Evolutionary conservation across 2,888 invertebrate species (phyloP), one percentile per base, ranked within the genome.

Genomic region (Allygus modestus): DNA sequence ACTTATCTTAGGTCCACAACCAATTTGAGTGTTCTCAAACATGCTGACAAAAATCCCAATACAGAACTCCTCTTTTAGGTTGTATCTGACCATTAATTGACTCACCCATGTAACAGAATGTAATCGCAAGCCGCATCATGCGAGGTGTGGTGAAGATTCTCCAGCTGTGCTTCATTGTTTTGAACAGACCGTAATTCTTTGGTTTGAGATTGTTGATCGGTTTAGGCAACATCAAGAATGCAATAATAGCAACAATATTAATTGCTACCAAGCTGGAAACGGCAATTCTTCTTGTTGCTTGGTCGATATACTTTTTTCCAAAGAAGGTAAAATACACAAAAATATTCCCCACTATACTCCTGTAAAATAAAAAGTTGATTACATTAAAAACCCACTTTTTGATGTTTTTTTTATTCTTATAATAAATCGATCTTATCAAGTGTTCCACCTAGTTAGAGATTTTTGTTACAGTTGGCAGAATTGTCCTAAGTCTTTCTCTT

Each of bases 21-120:
- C n/a, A n/a, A n/a, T n/a, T n/a, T n/a, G n/a, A n/a, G n/a, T n/a
- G n/a, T n/a, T n/a, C n/a, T n/a, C n/a, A n/a, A n/a, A n/a, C n/a
- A n/a, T n/a, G n/a, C n/a, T n/a, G n/a, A n/a, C n/a, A n/a, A n/a
- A n/a, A n/a, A n/a, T n/a, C n/a, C n/a, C n/a, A n/a, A n/a, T n/a
- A n/a, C n/a, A n/a, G n/a, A n/a, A n/a, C n/a, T n/a, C n/a, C n/a
- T n/a, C n/a, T n/a, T n/a, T n/a, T n/a, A n/a, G n/a, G n/a, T n/a
- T n/a, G n/a, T n/a, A n/a, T n/a, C n/a, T n/a, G n/a, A n/a, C n/a
- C n/a, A n/a, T n/a, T n/a, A n/a, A n/a, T n/a, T n/a, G n/a, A 37
- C 90, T 89, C 90, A 96, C 97, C 98, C 85, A 97, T 97, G 89
- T 98, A 99, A 81, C 97, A 93, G 90, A 98, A 98, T 0, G 96